Conservation (phyloP, 2,113 vertebrate species). For the Lota lota region DNA sequence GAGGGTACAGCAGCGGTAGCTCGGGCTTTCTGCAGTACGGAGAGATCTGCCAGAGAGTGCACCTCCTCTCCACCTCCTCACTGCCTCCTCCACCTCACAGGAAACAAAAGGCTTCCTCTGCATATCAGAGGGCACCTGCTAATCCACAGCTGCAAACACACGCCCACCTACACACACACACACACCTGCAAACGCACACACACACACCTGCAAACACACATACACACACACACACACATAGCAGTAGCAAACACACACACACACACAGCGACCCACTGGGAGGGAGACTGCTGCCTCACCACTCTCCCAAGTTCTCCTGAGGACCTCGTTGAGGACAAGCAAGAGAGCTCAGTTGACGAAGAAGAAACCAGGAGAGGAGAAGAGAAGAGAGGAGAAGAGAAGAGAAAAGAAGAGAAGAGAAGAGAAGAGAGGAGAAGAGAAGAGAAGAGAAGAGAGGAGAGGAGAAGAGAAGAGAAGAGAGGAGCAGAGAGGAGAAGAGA, state of each 20-base stretch:
- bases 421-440: conserved; percentile 4
- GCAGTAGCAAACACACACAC: not conserved
- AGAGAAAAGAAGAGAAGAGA: no score
- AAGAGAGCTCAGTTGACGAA: not conserved
- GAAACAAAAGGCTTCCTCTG: conserved; percentile 51
- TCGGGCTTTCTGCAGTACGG: no score
- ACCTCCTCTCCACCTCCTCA: no score
- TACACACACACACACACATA: not conserved
- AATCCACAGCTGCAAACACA: not conserved
- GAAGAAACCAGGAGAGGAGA: conserved; percentile 1
- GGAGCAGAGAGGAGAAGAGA: conserved; percentile 17
- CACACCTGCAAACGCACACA: conserved; percentile 5
- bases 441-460: conserved; percentile 9
- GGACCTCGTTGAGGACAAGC: not conserved
- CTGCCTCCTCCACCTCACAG: conserved; percentile 35
- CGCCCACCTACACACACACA: conserved; percentile 13
- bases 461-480: not conserved
- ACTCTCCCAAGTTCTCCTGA: conserved; percentile 10
- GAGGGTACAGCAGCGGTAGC: conserved; percentile 40
- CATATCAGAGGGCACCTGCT: conserved; percentile 22
- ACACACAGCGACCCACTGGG: not conserved
- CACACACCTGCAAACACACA: no score
- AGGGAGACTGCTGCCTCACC: conserved; percentile 15
- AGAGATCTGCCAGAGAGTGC: no score
- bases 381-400: no score